A percentile compares a stretch with the other conserved stretches of the same genome.
Evolutionary conservation across 2,113 vertebrate species (phyloP).

Genomic region (Glaucidium brasilianum): DNA sequence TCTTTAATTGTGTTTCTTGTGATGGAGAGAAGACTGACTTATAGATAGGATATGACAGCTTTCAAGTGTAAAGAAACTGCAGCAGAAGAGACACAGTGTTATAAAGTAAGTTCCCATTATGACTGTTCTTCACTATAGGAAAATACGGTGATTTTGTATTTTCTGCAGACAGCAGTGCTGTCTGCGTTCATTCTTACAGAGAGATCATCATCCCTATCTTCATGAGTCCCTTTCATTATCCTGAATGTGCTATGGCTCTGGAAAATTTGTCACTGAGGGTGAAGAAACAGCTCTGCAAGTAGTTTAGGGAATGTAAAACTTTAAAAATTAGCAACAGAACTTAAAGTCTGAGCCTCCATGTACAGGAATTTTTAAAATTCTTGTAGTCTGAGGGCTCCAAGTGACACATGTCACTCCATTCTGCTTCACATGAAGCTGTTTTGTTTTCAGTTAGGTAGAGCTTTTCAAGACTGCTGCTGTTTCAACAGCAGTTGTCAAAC

Average conservation of each 20-base stretch:
- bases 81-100: not conserved
- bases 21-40: not conserved
- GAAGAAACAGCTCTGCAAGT: not conserved
- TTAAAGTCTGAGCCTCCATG: not conserved
- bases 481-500: not conserved
- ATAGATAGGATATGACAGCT: not conserved
- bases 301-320: not conserved
- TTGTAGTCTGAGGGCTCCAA: not conserved
- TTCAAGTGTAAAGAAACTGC: not conserved
- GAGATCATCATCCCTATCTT: not conserved
- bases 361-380: not conserved
- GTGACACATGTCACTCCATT: not conserved
- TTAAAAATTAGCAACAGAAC: not conserved
- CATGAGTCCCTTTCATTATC: not conserved
- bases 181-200: not conserved
- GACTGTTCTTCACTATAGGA: not conserved
- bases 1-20: not conserved
- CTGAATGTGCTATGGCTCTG: not conserved
- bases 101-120: not conserved
- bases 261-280: not conserved
- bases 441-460: not conserved
- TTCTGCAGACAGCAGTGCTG: not conserved
- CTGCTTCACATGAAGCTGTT: not conserved
- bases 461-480: not conserved
- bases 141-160: not conserved